Conservation (phyloP, 2,888 invertebrate genomes). For the Gisinianus flammeolus region DNA sequence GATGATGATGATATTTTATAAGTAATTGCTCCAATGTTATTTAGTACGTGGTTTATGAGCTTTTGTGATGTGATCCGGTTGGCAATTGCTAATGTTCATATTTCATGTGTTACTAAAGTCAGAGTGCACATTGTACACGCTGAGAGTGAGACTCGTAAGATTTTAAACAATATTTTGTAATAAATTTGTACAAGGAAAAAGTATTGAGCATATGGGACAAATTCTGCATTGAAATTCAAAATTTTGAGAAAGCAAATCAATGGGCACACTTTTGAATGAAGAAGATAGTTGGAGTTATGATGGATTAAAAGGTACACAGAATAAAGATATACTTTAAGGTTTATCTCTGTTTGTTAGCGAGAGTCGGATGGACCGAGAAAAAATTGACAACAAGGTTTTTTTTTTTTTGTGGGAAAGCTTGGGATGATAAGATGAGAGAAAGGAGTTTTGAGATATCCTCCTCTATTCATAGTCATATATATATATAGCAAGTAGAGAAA, state of each 20-base stretch:
- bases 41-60: conserved; percentile 26
- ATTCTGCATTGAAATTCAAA: no score
- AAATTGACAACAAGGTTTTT: conserved; percentile 33
- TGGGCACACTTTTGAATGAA: not conserved
- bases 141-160: no score
- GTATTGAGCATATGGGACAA: no score
- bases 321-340: conserved; percentile 27
- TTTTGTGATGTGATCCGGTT: conserved; percentile 30
- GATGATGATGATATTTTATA: conserved; percentile 8
- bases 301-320: conserved; percentile 34
- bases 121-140: not conserved
- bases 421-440: conserved; percentile 41
- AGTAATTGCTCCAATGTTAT: conserved; percentile 25
- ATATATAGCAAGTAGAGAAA: conserved; percentile 25
- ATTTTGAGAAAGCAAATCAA: no score
- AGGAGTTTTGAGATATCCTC: conserved; percentile 36
- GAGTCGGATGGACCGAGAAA: conserved; percentile 36
- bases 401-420: conserved; percentile 10
- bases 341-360: conserved; percentile 13
- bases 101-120: conserved; percentile 1
- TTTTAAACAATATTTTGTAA: no score
- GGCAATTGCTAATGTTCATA: not conserved
- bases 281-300: conserved; percentile 19
- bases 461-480: conserved; percentile 1
- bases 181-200: no score